phyloP scores from a whole-genome alignment of 2,113 vertebrate genomes.

The Cynopterus brachyotis region DNA sequence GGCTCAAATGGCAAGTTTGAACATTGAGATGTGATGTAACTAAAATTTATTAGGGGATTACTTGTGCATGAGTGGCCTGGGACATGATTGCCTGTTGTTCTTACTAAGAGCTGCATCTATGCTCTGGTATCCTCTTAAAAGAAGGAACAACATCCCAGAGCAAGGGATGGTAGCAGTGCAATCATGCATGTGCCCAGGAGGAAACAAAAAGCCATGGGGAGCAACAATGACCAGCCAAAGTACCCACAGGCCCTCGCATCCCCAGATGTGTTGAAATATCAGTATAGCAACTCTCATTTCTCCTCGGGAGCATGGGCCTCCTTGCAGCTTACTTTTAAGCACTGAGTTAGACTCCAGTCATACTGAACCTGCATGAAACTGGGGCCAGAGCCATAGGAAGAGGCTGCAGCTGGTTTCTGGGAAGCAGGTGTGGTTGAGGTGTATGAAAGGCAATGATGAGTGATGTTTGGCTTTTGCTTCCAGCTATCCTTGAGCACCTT shows the following conservation, averaged over 20 bases:
- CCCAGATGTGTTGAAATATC: neutral
- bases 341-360: neutral
- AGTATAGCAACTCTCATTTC: neutral
- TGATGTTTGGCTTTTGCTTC: neutral
- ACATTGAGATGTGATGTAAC: neutral
- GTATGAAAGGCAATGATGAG: neutral
- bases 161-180: neutral
- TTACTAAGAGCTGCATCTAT: neutral
- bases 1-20: neutral
- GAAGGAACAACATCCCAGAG: neutral
- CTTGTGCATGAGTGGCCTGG: neutral
- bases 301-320: neutral
- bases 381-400: neutral
- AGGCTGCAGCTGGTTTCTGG: neutral
- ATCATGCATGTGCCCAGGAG: neutral
- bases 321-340: neutral
- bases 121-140: neutral
- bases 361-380: neutral
- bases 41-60: neutral
- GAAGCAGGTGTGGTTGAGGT: neutral
- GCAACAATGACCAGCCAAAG: neutral
- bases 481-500: neutral
- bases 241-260: fast-evolving
- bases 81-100: neutral
- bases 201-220: neutral